phyloP scores from a whole-genome alignment of 2,888 invertebrate genomes.

The Dichetophora obliterata region DNA sequence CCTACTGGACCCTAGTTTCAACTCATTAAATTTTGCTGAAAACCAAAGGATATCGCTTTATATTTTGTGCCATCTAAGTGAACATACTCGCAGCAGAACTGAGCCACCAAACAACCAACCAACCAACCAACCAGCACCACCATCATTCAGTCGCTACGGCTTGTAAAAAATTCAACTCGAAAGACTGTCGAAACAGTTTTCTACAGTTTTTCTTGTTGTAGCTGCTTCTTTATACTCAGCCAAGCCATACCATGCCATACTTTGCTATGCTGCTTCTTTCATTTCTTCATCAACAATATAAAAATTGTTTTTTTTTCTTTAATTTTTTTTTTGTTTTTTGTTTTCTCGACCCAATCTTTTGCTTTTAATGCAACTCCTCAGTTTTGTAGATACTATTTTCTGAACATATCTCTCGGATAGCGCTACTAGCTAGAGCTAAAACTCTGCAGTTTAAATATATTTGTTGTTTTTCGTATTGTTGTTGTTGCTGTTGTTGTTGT shows the following conservation, averaged over 20 bases:
- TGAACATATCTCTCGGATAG: not conserved
- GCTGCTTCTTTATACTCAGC: slow-evolving; percentile 13
- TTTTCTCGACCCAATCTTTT: slow-evolving; percentile 14
- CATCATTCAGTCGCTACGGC: not conserved
- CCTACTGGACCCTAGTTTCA: not conserved
- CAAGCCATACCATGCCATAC: not conserved
- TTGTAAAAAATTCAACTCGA: slow-evolving; percentile 37
- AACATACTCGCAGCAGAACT: slow-evolving; percentile 15
- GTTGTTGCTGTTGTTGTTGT: slow-evolving; percentile 38
- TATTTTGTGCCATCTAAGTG: not conserved
- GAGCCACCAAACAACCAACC: not conserved
- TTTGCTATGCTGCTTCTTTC: not conserved
- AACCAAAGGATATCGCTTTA: too few species aligned
- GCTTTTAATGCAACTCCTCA: slow-evolving; percentile 27
- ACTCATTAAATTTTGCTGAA: not conserved
- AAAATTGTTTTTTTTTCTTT: not conserved
- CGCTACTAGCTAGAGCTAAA: slow-evolving; percentile 31
- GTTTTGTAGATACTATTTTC: not conserved
- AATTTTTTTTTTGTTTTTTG: not conserved
- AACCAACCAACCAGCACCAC: slow-evolving; percentile 9
- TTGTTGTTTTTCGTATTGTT: slow-evolving; percentile 41
- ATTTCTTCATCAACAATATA: not conserved
- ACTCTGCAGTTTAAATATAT: slow-evolving; percentile 50
- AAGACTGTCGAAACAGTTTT: slow-evolving; percentile 34
- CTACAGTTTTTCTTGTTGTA: slow-evolving; percentile 14